phyloP scores from a whole-genome alignment of 2,113 vertebrate genomes.

The Taxidea taxus region DNA sequence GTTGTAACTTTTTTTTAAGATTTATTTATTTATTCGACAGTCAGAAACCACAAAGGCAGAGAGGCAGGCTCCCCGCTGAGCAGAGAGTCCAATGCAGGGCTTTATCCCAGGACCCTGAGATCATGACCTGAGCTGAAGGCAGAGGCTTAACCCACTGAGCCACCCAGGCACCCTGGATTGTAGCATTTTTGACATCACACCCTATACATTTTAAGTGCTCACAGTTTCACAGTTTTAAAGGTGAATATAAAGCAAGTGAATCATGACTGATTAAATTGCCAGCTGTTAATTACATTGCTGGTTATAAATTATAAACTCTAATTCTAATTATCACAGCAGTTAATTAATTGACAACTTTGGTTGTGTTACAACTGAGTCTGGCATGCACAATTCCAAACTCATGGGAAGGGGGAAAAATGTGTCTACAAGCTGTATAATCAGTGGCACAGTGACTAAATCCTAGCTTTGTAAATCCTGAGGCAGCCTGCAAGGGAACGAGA shows the following conservation, averaged over 20 bases:
- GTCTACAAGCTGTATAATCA: background rate
- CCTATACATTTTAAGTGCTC: background rate
- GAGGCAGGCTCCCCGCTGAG: too few relatives aligned
- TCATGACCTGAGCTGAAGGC: too few relatives aligned
- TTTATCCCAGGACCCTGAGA: too few relatives aligned
- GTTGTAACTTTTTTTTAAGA: background rate
- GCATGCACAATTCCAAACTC: background rate
- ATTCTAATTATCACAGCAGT: background rate
- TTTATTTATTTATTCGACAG: too few relatives aligned
- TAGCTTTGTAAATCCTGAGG: background rate
- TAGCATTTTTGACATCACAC: background rate
- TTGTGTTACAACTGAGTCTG: background rate
- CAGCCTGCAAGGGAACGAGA: background rate
- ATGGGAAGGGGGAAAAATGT: background rate
- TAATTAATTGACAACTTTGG: conserved; percentile 30
- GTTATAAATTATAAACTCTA: conserved; percentile 33
- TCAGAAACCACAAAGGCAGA: too few relatives aligned
- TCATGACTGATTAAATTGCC: conserved; percentile 39
- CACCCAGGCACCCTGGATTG: too few relatives aligned
- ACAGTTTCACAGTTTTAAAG: background rate
- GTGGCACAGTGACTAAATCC: background rate
- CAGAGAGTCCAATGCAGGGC: too few relatives aligned
- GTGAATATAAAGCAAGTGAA: background rate
- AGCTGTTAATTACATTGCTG: conserved; percentile 33
- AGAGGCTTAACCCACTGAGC: too few relatives aligned